Conservation (phyloP, 2,888 invertebrate species). For the Hirtodrosophila confusa region DNA sequence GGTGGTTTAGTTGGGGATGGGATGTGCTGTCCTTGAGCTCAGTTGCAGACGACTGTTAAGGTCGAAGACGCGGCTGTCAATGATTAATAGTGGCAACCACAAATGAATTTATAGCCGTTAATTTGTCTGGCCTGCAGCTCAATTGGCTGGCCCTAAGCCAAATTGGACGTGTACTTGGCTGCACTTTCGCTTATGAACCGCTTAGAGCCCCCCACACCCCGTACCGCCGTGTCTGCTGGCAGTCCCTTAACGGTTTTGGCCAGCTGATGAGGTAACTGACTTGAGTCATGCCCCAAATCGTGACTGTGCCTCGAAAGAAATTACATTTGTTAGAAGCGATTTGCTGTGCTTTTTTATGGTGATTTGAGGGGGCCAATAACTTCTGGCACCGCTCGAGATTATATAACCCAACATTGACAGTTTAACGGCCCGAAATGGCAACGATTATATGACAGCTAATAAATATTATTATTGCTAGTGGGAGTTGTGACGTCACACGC, state of each 20-base stretch:
- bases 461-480: conserved; percentile 17
- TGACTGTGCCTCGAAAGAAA: conserved; percentile 56
- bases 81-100: conserved; percentile 62
- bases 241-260: conserved; percentile 20
- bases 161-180: conserved; percentile 44
- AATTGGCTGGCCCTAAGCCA: conserved; percentile 23
- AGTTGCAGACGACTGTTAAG: conserved; percentile 35
- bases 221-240: background rate
- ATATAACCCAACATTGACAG: conserved; percentile 50
- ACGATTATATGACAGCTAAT: conserved; percentile 41
- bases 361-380: conserved; percentile 48
- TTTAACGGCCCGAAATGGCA: conserved; percentile 17
- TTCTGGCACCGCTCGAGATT: conserved; percentile 50
- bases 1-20: conserved; percentile 16
- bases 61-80: conserved; percentile 56
- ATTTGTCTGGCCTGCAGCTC: conserved; percentile 14
- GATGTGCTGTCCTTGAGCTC: conserved; percentile 32
- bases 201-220: background rate
- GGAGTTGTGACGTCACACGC: no score
- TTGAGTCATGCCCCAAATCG: conserved; percentile 44
- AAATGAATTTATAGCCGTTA: conserved; percentile 75
- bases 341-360: conserved; percentile 7
- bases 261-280: conserved; percentile 50
- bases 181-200: conserved; percentile 61
- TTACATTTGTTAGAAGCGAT: conserved; percentile 43